Percentiles rank a stretch among this genome's conserved stretches.
These are phyloP conservation scores for Masticophis lateralis DNA, from an alignment of 2,797 vertebrate genomes.

Conservation along the genomic window DNA sequence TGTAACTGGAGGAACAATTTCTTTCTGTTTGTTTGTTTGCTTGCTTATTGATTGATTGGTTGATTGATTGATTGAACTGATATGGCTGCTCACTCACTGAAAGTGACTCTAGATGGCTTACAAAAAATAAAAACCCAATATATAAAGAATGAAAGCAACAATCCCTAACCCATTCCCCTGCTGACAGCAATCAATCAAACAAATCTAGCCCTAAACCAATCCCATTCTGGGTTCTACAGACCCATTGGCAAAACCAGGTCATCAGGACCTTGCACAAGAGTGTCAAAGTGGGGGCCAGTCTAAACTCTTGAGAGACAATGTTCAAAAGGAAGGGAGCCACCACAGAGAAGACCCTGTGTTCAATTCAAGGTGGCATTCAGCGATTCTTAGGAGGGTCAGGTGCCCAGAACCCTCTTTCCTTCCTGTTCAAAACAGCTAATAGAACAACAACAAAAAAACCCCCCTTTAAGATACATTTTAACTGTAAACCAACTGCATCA, in stretches of 20 bases:
- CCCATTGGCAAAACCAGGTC: background rate
- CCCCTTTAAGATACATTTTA: background rate
- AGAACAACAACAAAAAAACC: background rate
- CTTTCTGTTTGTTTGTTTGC: background rate
- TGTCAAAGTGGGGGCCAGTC: background rate
- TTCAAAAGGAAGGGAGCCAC: background rate
- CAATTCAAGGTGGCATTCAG: background rate
- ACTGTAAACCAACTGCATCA: background rate
- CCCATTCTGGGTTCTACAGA: background rate
- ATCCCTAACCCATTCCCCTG: background rate
- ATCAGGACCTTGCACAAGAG: background rate
- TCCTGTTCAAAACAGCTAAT: background rate
- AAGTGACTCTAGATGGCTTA: background rate
- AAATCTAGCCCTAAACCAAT: background rate
- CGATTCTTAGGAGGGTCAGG: background rate
- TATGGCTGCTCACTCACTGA: background rate
- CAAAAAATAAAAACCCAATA: background rate
- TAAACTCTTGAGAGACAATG: background rate
- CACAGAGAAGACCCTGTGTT: background rate
- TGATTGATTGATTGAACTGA: background rate
- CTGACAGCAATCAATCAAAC: background rate
- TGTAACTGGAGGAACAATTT: background rate
- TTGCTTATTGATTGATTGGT: no score
- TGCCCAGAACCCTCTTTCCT: background rate
- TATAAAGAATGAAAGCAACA: background rate